Conservation (phyloP, 2,113 vertebrate species). For the Pygoscelis antarcticus region DNA sequence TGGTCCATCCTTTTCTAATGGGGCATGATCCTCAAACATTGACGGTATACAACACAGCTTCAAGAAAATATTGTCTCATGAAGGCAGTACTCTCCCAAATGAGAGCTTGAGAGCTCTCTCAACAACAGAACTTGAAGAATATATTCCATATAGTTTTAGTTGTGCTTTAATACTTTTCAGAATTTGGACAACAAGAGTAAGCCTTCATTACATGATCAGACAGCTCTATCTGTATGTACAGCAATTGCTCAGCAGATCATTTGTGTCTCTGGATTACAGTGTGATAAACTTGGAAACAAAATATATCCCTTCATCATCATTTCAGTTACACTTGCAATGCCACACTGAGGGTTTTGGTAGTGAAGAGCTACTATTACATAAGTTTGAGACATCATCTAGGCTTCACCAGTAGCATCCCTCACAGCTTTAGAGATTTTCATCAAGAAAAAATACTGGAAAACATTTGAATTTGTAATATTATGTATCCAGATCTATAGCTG, state of each 20-base stretch:
- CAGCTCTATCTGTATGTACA: not conserved
- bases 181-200: not conserved
- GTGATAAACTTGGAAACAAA: not conserved
- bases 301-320: not conserved
- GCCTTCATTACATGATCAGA: not conserved
- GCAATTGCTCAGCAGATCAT: not conserved
- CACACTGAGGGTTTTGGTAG: not conserved
- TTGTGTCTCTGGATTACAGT: not conserved
- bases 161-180: not conserved
- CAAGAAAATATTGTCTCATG: not conserved
- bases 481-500: not conserved
- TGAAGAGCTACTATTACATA: not conserved
- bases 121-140: not conserved
- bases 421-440: not conserved
- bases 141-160: not conserved
- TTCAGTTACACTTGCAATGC: not conserved
- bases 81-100: not conserved
- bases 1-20: not conserved
- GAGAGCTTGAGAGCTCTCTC: not conserved
- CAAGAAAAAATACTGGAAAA: not conserved
- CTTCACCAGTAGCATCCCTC: not conserved
- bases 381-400: not conserved
- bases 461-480: not conserved
- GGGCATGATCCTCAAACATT: not conserved
- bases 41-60: not conserved